Evolutionary conservation across 2,113 vertebrate species (phyloP), one percentile per base, ranked within the genome.

Genomic region (Rhinoptilus africanus): DNA sequence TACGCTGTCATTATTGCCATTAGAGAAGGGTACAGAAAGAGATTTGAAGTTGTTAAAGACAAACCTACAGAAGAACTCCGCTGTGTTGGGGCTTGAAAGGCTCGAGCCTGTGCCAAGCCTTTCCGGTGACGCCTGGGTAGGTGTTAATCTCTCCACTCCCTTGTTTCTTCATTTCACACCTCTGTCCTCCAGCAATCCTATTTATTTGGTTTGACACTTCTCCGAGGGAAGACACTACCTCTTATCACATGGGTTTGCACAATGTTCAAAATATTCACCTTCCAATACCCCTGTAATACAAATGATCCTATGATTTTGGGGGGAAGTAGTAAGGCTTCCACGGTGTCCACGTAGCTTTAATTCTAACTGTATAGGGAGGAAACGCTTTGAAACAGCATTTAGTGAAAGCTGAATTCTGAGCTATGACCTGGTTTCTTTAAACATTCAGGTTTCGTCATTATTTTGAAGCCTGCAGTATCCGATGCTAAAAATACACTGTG

Each of bases 401-500:
- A 83, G 78, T 63, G 37, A 71, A 91, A 95, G 35, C 54, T 73
- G 39, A 77, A 69, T 82, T 89, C 69, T 79, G 74, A 83, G 63
- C 71, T 71, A 47, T 76, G 89, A 76, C 96, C 89, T 85, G 41
- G 19, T 97, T 97, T 96, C 77, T 96, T 96, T 62, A 73, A 92
- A 88, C 54, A 34, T 95, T 78, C 62, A 83, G 54, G 24, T 89
- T 95, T 93, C 10, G 5, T 88, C 89, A 67, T 94, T 92, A 89
- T 95, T 94, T 96, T 93, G 89, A 97, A 91, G 87, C 63, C 75
- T 92, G 83, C 69, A 26, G 73, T 89, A 73, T 93, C 69, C 69
- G 66, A 89, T 93, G 63, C 88, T 96, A 97, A 95, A 97, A 96
- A 96, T 95, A 94, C 53, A 34, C 77, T 47, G 22, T 91, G 41